Conservation (phyloP, 2,888 invertebrate genomes). For the Halictus ligatus region DNA sequence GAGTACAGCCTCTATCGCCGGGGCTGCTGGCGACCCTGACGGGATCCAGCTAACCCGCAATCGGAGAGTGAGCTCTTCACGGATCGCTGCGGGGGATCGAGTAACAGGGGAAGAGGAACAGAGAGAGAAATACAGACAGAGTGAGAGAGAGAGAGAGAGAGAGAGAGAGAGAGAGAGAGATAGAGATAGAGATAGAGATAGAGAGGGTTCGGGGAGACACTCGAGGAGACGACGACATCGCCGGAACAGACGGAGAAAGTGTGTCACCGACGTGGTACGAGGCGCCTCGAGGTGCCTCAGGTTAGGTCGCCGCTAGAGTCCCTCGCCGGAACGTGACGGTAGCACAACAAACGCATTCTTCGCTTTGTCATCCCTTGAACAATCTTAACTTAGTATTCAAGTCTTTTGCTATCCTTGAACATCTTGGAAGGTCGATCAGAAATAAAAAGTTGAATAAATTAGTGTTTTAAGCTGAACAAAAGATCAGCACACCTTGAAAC, state of each 20-base stretch:
- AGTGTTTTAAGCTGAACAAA: background rate
- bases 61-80: slow-evolving; percentile 14
- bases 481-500: background rate
- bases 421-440: background rate
- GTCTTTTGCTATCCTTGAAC: background rate
- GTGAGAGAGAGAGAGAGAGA: slow-evolving; percentile 34
- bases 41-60: slow-evolving; percentile 21
- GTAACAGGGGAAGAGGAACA: background rate
- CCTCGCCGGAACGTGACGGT: slow-evolving; percentile 50
- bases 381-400: background rate
- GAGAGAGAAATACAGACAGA: slow-evolving; percentile 8
- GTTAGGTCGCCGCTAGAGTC: slow-evolving; percentile 57
- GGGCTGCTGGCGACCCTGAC: slow-evolving; percentile 33
- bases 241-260: slow-evolving; percentile 63
- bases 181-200: slow-evolving; percentile 17
- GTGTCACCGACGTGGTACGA: slow-evolving; percentile 69
- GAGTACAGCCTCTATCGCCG: slow-evolving; percentile 1
- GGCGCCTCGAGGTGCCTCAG: slow-evolving; percentile 55
- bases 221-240: slow-evolving; percentile 49
- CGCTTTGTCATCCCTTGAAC: background rate
- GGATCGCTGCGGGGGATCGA: slow-evolving; percentile 1
- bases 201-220: slow-evolving; percentile 4
- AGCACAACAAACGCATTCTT: slow-evolving; percentile 34
- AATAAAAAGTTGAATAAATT: background rate
- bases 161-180: slow-evolving; percentile 18